A percentile compares a stretch with the other conserved stretches of the same genome.
Evolutionary conservation across 2,888 invertebrate genomes (phyloP).

Genomic region (Eledona agricola): DNA sequence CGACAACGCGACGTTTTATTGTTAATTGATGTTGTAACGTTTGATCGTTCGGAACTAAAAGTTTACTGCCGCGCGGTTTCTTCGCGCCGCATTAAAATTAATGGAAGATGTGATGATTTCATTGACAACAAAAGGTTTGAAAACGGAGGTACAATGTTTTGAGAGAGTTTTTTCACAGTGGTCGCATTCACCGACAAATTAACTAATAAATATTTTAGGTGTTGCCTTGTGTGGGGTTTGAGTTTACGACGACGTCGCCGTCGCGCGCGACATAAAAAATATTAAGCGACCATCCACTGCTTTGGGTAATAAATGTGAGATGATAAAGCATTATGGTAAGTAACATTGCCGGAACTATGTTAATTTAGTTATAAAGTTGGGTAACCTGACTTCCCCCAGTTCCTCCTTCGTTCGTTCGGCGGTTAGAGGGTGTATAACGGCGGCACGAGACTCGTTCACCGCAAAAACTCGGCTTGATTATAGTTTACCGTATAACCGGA

Average conservation of each 20-base stretch:
- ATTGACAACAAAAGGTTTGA: constrained; percentile 19
- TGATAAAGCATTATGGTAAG: constrained; percentile 44
- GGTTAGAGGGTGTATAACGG: constrained; percentile 16
- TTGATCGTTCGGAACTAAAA: constrained; percentile 13
- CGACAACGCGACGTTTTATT: too few species aligned
- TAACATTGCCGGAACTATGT: constrained; percentile 57
- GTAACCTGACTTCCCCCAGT: constrained; percentile 50
- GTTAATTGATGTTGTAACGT: constrained; percentile 9
- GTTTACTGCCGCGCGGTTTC: constrained; percentile 8
- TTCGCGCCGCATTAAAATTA: constrained; percentile 20
- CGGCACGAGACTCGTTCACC: not conserved
- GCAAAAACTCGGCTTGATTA: constrained; percentile 26
- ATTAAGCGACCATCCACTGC: constrained; percentile 36
- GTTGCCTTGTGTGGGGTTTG: constrained; percentile 10
- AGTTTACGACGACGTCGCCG: constrained; percentile 7
- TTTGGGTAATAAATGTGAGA: constrained; percentile 43
- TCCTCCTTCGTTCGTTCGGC: constrained; percentile 32
- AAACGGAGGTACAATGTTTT: not conserved
- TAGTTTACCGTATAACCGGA: constrained; percentile 20
- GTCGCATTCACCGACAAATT: constrained; percentile 20
- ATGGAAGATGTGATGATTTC: constrained; percentile 22
- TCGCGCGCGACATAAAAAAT: constrained; percentile 18
- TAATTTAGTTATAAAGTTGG: constrained; percentile 59
- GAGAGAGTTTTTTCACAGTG: constrained; percentile 3
- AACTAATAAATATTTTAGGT: constrained; percentile 28